Evolutionary conservation across 2,888 invertebrate species (phyloP).

Genomic region (Troides aeacus): DNA sequence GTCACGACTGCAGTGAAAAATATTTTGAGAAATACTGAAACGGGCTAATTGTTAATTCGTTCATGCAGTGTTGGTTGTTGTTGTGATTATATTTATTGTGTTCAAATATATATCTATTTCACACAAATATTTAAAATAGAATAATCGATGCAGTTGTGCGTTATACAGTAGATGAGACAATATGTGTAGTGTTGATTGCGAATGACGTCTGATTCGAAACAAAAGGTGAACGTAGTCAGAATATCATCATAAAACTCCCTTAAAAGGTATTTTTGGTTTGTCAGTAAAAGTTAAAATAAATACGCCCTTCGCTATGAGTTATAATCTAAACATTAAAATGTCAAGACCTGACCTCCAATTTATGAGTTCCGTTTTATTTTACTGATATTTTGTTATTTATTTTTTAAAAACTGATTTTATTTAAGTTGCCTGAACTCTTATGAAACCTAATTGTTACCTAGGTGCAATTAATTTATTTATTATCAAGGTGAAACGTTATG

Average conservation of each 20-base stretch:
- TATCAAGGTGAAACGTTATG: constrained; percentile 59
- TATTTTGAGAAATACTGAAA: constrained; percentile 43
- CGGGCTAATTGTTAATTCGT: constrained; percentile 34
- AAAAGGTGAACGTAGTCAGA: constrained; percentile 64
- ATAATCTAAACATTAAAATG: constrained; percentile 65
- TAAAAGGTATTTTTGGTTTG: constrained; percentile 50
- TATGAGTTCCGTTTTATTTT: constrained; percentile 46
- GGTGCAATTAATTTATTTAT: constrained; percentile 38
- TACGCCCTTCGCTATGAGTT: constrained; percentile 56
- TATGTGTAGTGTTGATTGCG: constrained; percentile 76
- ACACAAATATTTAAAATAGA: constrained; percentile 9
- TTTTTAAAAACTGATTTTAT: constrained; percentile 4
- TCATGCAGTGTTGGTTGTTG: constrained; percentile 41
- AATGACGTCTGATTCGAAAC: constrained; percentile 71
- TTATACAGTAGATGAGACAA: constrained; percentile 52
- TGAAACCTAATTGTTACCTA: constrained; percentile 36
- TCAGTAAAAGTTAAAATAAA: not conserved
- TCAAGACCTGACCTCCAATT: constrained; percentile 73
- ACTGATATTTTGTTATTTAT: not conserved
- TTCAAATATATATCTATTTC: constrained; percentile 20
- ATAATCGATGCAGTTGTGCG: constrained; percentile 58
- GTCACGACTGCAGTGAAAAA: constrained; percentile 39
- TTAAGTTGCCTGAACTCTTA: constrained; percentile 18
- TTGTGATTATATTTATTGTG: constrained; percentile 3
- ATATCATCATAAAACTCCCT: constrained; percentile 29